Evolutionary conservation across 1,140 invertebrate genomes (phyloP), one percentile per base, ranked within the genome.

Genomic region (Diuraphis noxia): DNA sequence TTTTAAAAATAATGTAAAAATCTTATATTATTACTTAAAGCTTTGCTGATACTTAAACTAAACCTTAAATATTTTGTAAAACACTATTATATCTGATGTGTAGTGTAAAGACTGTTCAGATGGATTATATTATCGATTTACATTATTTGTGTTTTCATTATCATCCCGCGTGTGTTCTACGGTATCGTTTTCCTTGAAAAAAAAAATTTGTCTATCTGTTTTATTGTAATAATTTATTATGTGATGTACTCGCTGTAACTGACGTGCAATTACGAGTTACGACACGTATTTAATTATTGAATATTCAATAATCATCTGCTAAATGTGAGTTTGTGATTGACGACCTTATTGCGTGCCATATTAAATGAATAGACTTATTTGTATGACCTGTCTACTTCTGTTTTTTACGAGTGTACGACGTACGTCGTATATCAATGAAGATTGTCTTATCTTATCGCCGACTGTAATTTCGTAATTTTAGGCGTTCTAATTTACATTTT

Each of bases 71-170:
- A 46, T 91, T 91, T 91, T 91, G 89, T 91, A 91, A 91, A 91
- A 91, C 89, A 91, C 89, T 82, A 91, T 91, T 91, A 91, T 82
- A 77, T 91, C 89, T 91, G 89, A 91, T 91, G 63, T 91, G 89
- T 91, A 91, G 72, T 91, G 89, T 91, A 79, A 91, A 91, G 89
- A 91, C 89, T 91, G 89, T 91, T 91, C 89, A 91, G 89, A 91
- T 91, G 89, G 89, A 91, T 91, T 91, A 91, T 91, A 91, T 91
- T 91, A 91, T 91, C 77, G 43, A 91, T 91, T 82, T 91, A 91
- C 89, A 90, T 49, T 90, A 91, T 89, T 89, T 46, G 88, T 4
- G 38, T 72, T 89, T 89, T 89, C 34, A 89, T 89, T 89, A 36
- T 25, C 36, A n/a, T 56, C 9, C 52, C 9, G 10, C 13, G 52